Evolutionary conservation across 2,888 invertebrate genomes (phyloP), one percentile per base, ranked within the genome.

Genomic region (Cataglyphis cursor): DNA sequence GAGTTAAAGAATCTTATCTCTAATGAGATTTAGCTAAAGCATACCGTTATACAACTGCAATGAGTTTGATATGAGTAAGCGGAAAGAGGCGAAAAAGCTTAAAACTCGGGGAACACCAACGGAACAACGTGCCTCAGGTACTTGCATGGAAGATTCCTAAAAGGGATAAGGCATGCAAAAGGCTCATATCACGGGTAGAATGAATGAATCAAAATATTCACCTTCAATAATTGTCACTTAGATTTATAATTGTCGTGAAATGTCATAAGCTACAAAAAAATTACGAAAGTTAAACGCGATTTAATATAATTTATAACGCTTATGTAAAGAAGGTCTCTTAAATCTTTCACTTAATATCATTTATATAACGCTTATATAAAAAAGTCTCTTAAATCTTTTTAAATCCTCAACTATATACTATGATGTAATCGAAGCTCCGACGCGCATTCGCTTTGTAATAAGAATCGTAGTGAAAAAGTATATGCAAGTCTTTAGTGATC

Each of bases 51-150:
- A 31, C 78, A 59, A 70, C 21, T 70, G 72, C 59, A 80, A 80
- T 72, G 78, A 80, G 78, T 72, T 72, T 80, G 78, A 80, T 80
- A 80, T 72, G 70, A 59, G 59, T 59, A 72, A 80, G 59, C 59
- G 72, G 72, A 70, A 78, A 78, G 78, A 44, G 57, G 70, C 70
- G 70, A 72, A 59, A 80, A 80, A 80, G 44, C 35, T 80, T 72
- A 80, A 80, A 80, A 59, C 76, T 76, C 41, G 57, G 57, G 44
- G 72, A 70, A 80, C 59, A 44, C 70, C 38, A 78, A 78, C 78
- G 78, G 78, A 78, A 70, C 78, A 80, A 72, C 72, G 72, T 72
- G 78, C 78, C n/a, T 80, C 59, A 70, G 72, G 78, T 80, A 80
- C 59, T 80, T 80, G 78, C 78, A 80, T 80, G 78, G 44, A 70